Evolutionary conservation across 2,113 vertebrate genomes (phyloP), one percentile per base, ranked within the genome.

Genomic region (Saccopteryx bilineata): DNA sequence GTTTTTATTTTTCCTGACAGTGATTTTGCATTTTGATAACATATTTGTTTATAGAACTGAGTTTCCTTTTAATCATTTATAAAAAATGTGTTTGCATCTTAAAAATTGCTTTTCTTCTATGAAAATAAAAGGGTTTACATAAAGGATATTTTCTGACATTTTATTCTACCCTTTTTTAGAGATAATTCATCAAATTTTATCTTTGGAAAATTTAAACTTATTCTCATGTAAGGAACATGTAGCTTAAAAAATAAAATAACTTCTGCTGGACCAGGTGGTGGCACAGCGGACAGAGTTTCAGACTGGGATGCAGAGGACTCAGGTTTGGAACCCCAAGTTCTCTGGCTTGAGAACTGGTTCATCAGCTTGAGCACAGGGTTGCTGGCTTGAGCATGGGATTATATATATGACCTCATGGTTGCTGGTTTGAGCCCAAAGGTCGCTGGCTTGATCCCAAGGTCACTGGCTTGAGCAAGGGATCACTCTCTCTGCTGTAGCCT

Each of bases 21-120:
- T 48, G 33, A 80, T 31, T 9, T 80, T 75, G 58, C 52, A 80
- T 13, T 31, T 90, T 90, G 75, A 68, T 31, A 58, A 65, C 18
- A 69, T 90, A 90, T 90, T 78, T 69, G n/a, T 90, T 90, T 7
- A 90, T 63, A 58, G 33, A 80, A 90, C 26, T 58, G 63, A 48
- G 52, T 80, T 58, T 52, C 18, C 18, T 58, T 80, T 80, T 69
- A 80, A 79, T 80, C 18, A 69, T 69, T 90, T 80, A 58, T 56
- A 52, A 80, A 58, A 78, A 80, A 80, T 68, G 66, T 80, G 75
- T 58, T 48, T 90, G 50, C 75, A 69, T 58, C 75, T 90, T 90
- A 69, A 80, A 68, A 48, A 56, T 56, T 80, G 63, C 31, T 69
- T 80, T 66, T 48, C 61, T 69, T 69, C 80, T 58, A 69, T 24